Base-by-base conservation (phyloP, 2,113 vertebrate genomes). In the Hippolais icterina region DNA sequence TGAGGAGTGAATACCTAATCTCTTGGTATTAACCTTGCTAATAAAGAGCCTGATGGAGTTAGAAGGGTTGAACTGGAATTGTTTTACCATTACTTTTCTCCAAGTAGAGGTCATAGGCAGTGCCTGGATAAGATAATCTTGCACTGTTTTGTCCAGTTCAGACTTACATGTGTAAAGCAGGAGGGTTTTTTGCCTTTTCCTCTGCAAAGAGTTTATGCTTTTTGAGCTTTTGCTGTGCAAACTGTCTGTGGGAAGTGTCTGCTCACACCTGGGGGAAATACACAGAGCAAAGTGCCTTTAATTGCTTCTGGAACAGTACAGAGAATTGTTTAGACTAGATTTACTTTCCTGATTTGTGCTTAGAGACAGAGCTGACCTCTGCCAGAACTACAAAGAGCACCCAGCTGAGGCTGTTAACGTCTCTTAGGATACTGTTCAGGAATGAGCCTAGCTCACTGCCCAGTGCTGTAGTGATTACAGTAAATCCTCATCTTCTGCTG, bases 401-500 rank as follows among this genome's bases (percentile, higher is more conserved):
- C 95, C 95, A 94, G 92, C 96, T 96, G 95, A 94, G 93, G 80
- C 87, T 95, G 87, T 96, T 95, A 93, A 92, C 54, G 74, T 96
- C 94, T 97, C 96, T 96, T 96, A 97, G 91, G 94, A 94, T 96
- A 97, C 93, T 89, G 89, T 64, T 95, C 91, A 95, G 93, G 92
- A 96, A 95, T 39, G 54, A 95, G 87, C 80, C 39, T 84, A 83
- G 79, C 72, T 96, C 95, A 47, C 76, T 92, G 79, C 56, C 64
- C 60, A 70, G 82, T 71, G 83, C 84, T 96, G 56, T 53, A 70
- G 89, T 87, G 72, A 96, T 97, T 96, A 96, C 87, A 91, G 92
- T 96, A 96, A 97, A 97, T 96, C 96, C 89, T 84, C 90, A 25
- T 96, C 89, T 96, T 94, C 84, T 97, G 96, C 96, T 96, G 96